Percentiles rank a stretch among this genome's conserved stretches.
Evolutionary conservation across 1,140 invertebrate genomes (phyloP).

Genomic region (Zophobas morio): DNA sequence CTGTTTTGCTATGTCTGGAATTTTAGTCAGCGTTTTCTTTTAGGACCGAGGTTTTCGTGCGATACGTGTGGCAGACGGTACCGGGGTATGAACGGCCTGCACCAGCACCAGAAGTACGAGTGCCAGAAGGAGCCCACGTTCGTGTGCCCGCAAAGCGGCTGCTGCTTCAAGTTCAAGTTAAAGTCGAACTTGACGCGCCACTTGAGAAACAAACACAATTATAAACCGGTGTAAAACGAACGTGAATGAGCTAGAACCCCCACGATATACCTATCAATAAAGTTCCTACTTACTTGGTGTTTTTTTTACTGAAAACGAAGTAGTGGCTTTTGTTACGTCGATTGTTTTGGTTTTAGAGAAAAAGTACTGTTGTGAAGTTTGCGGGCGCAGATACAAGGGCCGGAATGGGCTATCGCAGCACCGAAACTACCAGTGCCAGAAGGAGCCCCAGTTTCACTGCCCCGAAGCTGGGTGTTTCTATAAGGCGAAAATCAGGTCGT

Average conservation of each 20-base stretch:
- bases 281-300: no score
- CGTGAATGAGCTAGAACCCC: no score
- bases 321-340: no score
- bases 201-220: constrained; percentile 27
- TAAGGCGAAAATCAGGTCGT: constrained; percentile 14
- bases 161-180: constrained; percentile 54
- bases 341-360: not conserved
- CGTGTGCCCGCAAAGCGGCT: constrained; percentile 69
- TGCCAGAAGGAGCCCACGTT: constrained; percentile 77
- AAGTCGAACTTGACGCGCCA: constrained; percentile 67
- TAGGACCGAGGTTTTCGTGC: constrained; percentile 3
- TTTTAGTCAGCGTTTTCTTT: not conserved
- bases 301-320: no score
- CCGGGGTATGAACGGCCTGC: constrained; percentile 22
- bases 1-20: not conserved
- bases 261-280: no score
- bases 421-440: constrained; percentile 1
- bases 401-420: not conserved
- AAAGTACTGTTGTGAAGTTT: not conserved
- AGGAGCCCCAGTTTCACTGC: constrained; percentile 9
- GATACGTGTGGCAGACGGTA: constrained; percentile 47
- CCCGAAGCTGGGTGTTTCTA: not conserved
- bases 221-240: no score
- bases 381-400: not conserved
- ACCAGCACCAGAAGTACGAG: constrained; percentile 73